Percentiles rank a stretch among this genome's conserved stretches.
phyloP scores from a whole-genome alignment of 1,140 invertebrate species.

The Pararge aegeria region DNA sequence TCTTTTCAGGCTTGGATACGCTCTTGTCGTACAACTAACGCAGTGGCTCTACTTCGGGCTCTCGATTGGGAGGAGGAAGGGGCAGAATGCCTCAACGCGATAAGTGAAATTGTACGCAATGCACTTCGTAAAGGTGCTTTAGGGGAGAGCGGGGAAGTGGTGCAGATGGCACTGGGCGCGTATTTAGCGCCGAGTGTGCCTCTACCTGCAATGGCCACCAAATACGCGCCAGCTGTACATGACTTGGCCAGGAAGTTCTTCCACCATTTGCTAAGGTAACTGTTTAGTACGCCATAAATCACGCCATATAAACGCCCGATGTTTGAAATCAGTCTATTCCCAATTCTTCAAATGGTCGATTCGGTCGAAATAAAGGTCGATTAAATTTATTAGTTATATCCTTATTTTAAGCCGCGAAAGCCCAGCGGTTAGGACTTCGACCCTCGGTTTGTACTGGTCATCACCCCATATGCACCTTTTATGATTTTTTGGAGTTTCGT shows the following conservation, averaged over 20 bases:
- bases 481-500: too few relatives aligned
- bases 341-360: too few relatives aligned
- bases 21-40: slow-evolving; percentile 42
- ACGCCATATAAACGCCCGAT: too few relatives aligned
- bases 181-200: slow-evolving; percentile 54
- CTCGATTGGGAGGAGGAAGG: slow-evolving; percentile 63
- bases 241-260: slow-evolving; percentile 69
- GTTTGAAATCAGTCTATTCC: too few relatives aligned
- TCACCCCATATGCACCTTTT: too few relatives aligned
- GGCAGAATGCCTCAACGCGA: slow-evolving; percentile 45
- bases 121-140: slow-evolving; percentile 26
- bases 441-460: too few relatives aligned
- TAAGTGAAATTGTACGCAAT: slow-evolving; percentile 29
- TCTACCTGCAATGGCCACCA: slow-evolving; percentile 36
- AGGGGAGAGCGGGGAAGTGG: slow-evolving; percentile 27
- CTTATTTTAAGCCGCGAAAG: too few relatives aligned
- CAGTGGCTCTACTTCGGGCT: slow-evolving; percentile 48
- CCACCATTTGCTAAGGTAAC: slow-evolving; percentile 70
- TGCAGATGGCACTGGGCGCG: slow-evolving; percentile 61
- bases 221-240: slow-evolving; percentile 53
- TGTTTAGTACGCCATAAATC: too few relatives aligned
- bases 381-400: too few relatives aligned
- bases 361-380: too few relatives aligned
- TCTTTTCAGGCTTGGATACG: slow-evolving; percentile 55
- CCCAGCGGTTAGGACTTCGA: too few relatives aligned